Evolutionary conservation across 2,797 vertebrate genomes (phyloP).

Genomic region (Pipistrellus kuhlii): DNA sequence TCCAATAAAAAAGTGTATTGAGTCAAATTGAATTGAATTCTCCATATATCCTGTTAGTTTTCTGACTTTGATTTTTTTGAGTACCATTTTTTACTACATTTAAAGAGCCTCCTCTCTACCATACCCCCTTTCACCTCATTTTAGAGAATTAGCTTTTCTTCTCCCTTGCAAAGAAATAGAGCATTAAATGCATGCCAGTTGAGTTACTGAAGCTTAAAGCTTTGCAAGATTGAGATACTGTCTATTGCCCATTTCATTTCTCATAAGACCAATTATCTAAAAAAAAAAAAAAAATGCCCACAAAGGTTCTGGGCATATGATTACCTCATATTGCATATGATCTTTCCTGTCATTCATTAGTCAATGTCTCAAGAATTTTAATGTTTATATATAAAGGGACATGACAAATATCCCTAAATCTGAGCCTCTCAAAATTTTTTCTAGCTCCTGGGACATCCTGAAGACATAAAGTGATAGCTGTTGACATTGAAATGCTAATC

Average conservation of each 20-base stretch:
- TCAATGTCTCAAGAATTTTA: background rate
- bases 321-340: background rate
- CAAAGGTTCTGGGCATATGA: background rate
- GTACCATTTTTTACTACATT: background rate
- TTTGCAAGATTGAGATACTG: background rate
- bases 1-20: background rate
- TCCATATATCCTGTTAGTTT: background rate
- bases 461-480: background rate
- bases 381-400: background rate
- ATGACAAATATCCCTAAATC: background rate
- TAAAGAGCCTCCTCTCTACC: background rate
- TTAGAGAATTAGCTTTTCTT: background rate
- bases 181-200: background rate
- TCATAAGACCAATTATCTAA: slow-evolving; percentile 10
- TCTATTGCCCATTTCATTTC: background rate
- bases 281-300: background rate
- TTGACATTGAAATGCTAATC: background rate
- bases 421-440: background rate
- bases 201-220: background rate
- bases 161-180: background rate
- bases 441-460: background rate
- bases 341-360: slow-evolving; percentile 17
- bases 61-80: background rate
- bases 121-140: background rate
- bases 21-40: slow-evolving; percentile 18